Evolutionary conservation across 1,140 invertebrate genomes (phyloP).

Genomic region (Hyposmocoma kahamanoa): DNA sequence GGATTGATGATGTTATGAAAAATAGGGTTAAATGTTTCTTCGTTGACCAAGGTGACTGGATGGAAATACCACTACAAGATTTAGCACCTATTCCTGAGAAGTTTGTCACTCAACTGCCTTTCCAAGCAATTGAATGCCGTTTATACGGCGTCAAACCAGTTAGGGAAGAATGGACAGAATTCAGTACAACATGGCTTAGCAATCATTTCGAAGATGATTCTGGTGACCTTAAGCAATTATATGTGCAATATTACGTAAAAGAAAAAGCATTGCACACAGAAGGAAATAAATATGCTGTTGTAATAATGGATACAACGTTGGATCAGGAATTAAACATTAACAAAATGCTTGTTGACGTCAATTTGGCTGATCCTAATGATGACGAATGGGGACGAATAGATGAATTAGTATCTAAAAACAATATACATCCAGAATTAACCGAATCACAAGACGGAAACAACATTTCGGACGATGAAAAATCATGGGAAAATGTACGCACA

Average conservation of each 20-base stretch:
- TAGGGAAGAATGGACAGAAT: conserved; percentile 48
- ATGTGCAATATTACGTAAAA: conserved; percentile 52
- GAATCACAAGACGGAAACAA: conserved; percentile 16
- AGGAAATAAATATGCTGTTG: conserved; percentile 56
- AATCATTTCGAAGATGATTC: conserved; percentile 31
- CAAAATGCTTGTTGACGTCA: conserved; percentile 44
- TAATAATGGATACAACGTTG: conserved; percentile 45
- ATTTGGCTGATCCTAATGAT: conserved; percentile 36
- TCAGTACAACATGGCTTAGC: conserved; percentile 53
- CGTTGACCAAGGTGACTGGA: conserved; percentile 62
- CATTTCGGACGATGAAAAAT: too few species aligned
- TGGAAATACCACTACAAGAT: conserved; percentile 29
- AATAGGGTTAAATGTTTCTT: conserved; percentile 59
- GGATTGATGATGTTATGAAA: conserved; percentile 36
- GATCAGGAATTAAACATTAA: conserved; percentile 48
- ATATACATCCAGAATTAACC: not conserved
- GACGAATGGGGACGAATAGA: conserved; percentile 41
- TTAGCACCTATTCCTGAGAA: conserved; percentile 42
- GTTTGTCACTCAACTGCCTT: conserved; percentile 50
- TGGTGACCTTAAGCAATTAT: conserved; percentile 43
- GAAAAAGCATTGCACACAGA: conserved; percentile 41
- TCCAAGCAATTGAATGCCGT: conserved; percentile 68
- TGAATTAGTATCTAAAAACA: conserved; percentile 8
- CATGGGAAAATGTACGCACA: not conserved
- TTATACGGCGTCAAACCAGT: conserved; percentile 47